These are phyloP conservation scores for Riptortus pedestris DNA, from an alignment of 1,140 invertebrate genomes.

Conservation along the genomic window DNA sequence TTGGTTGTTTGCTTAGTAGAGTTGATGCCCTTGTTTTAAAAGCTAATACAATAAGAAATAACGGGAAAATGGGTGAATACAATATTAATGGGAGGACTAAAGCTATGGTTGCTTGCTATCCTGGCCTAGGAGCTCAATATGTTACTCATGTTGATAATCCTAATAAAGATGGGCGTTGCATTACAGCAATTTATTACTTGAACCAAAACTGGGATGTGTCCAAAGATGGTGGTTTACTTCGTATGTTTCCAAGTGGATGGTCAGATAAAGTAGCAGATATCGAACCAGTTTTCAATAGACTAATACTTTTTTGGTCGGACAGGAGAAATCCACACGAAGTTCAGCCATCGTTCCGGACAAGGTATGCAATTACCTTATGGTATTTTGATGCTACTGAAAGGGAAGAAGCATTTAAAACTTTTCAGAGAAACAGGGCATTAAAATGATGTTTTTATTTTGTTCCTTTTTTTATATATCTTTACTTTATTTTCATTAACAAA, in stretches of 20 bases:
- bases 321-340: constrained; percentile 93
- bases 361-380: constrained; percentile 90
- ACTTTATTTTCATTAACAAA: no score
- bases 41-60: constrained; percentile 67
- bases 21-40: constrained; percentile 68
- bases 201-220: constrained; percentile 61
- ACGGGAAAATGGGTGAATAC: constrained; percentile 73
- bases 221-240: constrained; percentile 56
- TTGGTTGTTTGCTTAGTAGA: constrained; percentile 71
- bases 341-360: constrained; percentile 70
- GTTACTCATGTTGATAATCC: constrained; percentile 96
- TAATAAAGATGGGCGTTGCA: constrained; percentile 83
- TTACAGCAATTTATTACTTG: constrained; percentile 88
- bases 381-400: constrained; percentile 79
- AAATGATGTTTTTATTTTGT: background rate
- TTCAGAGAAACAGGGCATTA: constrained; percentile 16
- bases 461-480: background rate
- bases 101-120: constrained; percentile 91
- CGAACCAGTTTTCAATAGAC: constrained; percentile 82
- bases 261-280: constrained; percentile 78
- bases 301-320: constrained; percentile 97
- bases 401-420: constrained; percentile 16
- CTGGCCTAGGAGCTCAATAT: constrained; percentile 82
- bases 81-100: constrained; percentile 83
- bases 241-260: constrained; percentile 83